Evolutionary conservation across 2,888 invertebrate species (phyloP).

Genomic region (Leucania comma): DNA sequence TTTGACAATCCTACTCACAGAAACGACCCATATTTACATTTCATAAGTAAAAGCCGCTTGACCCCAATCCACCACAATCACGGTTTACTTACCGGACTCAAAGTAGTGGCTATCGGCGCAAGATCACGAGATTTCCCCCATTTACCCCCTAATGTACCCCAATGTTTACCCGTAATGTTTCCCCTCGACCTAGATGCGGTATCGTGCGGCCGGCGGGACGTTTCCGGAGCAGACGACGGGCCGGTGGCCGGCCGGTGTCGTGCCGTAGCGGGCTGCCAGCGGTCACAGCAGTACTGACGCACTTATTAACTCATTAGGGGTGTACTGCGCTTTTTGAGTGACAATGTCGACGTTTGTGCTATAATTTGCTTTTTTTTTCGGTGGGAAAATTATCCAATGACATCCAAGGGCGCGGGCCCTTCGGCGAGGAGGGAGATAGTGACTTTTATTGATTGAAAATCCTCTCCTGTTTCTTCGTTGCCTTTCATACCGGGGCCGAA

Average conservation of each 20-base stretch:
- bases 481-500: too few species aligned
- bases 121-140: conserved; percentile 38
- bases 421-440: too few species aligned
- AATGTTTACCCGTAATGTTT: conserved; percentile 45
- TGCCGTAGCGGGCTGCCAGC: conserved; percentile 5
- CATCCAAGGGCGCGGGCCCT: too few species aligned
- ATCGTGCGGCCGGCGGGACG: conserved; percentile 31
- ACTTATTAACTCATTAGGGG: background rate
- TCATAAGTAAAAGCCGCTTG: conserved; percentile 40
- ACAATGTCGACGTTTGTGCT: background rate
- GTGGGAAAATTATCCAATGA: too few species aligned
- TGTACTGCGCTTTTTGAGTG: background rate
- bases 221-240: conserved; percentile 47
- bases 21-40: conserved; percentile 18
- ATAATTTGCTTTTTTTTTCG: too few species aligned
- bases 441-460: too few species aligned
- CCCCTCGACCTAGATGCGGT: conserved; percentile 63
- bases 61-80: conserved; percentile 43
- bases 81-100: conserved; percentile 36
- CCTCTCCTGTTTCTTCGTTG: too few species aligned
- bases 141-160: conserved; percentile 21
- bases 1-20: conserved; percentile 1
- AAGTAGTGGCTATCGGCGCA: conserved; percentile 39
- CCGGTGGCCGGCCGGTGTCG: conserved; percentile 4
- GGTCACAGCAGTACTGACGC: background rate